Evolutionary conservation across 2,113 vertebrate species (phyloP), one percentile per base, ranked within the genome.

Genomic region (Tragelaphus buxtoni): DNA sequence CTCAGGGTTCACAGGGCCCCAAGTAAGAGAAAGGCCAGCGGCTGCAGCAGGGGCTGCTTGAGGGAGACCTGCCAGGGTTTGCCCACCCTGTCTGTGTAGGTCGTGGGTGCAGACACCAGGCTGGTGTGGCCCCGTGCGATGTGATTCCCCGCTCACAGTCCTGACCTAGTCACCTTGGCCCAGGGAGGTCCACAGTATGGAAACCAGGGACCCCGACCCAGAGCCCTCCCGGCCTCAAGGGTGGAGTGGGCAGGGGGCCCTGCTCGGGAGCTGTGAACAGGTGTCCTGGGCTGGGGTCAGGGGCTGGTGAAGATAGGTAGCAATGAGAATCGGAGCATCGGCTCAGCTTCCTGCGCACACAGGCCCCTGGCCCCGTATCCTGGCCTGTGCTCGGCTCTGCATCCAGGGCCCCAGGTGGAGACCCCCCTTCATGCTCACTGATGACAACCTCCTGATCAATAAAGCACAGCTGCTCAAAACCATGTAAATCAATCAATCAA

Each of bases 101-200:
- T 98, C 98, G 55, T 98, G 98, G 24, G 99, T 99, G 98, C 99
- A 99, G 96, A 99, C 99, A 2, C 99, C 99, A 0, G 99, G 99
- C 14, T 98, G 98, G 95, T 99, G 98, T 12, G 97, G 98, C 51
- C 98, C 91, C 2, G 98, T 99, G 28, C 99, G 99, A 83, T 99
- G 98, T 77, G 99, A 98, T 0, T 99, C 99, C 99, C 99, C 99
- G 96, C 99, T 99, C 94, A 99, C 99, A 4, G 99, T 98, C 56
- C 99, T 99, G 0, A 98, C 98, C 95, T 99, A 98, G 22, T 74
- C 39, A 24, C 39, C 69, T 42, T 39, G 22, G 39, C 8, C 39
- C 69, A 13, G 39, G 69, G 69, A 42, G 10, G 22, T 24, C 69
- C 5, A 6, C 22, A 5, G 69, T 42, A 26, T 5, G 63, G 69